These are phyloP conservation scores for Oriolus oriolus DNA, from an alignment of 2,113 vertebrate genomes.

Conservation along the genomic window DNA sequence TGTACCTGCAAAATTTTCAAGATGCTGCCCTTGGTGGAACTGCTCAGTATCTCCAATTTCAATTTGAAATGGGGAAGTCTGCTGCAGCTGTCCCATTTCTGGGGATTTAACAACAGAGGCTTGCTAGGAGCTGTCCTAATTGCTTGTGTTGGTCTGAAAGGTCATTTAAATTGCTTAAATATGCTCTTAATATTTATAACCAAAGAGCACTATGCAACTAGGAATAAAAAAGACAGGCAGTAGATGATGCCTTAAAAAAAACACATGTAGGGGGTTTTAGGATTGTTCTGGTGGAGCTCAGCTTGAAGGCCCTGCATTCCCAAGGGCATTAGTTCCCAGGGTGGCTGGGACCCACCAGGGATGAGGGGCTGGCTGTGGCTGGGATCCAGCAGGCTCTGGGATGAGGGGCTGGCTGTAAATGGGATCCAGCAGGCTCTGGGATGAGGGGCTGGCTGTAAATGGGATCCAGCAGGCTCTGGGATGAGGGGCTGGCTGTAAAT, in stretches of 20 bases:
- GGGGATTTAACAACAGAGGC: neutral
- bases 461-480: neutral
- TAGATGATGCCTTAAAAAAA: neutral
- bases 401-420: neutral
- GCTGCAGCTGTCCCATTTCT: neutral
- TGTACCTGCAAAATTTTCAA: neutral
- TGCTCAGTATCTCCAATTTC: neutral
- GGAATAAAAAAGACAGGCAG: neutral
- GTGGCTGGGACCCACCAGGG: neutral
- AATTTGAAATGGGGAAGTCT: neutral
- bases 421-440: neutral
- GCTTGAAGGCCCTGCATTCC: fast-evolving
- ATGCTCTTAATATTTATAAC: neutral
- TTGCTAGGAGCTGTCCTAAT: neutral
- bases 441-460: neutral
- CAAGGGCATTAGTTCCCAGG: neutral
- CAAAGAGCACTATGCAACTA: neutral
- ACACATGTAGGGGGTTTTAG: fast-evolving
- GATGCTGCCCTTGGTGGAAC: neutral
- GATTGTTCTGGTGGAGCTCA: neutral
- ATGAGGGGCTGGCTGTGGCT: fast-evolving
- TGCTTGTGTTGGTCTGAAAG: neutral
- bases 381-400: neutral
- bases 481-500: neutral
- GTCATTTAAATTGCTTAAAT: neutral